Evolutionary conservation across 2,797 vertebrate species (phyloP), one percentile per base, ranked within the genome.

Genomic region (Pterois miles): DNA sequence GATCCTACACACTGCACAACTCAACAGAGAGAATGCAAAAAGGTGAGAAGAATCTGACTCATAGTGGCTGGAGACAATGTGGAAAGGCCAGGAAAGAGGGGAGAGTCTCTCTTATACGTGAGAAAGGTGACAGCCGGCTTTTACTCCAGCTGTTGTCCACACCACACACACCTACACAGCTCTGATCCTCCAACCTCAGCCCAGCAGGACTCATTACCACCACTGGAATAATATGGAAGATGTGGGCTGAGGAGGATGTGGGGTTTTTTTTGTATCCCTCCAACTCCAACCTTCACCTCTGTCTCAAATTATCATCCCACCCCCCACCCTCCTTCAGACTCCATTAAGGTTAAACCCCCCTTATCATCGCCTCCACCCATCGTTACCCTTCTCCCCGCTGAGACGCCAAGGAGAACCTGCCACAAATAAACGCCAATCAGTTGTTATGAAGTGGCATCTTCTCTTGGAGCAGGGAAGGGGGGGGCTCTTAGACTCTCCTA

Each of bases 351-450:
- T 83, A 84, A 86, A 72, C 71, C 79, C 81, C 85, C 84, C 78
- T 83, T 82, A 91, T 86, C 84, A 84, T 78, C 76, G 78, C 59
- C 74, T 83, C 83, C 78, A 64, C 84, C 81, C 69, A 80, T 85
- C 84, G 85, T 93, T 92, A 92, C 74, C 84, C 91, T 90, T 88
- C 90, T 88, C 86, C 92, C 91, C 52, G 85, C 89, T 90, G 91
- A 74, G 91, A 88, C 16, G 8, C 82, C 83, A 90, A 91, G 89
- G 86, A 91, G 89, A 92, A 74, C 34, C 83, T 76, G 85, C 56
- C 80, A 86, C 75, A 74, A 76, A 79, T 58, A 78, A 79, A 82
- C 11, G 53, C 76, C 77, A 66, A 77, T 88, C 85, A 84, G 59
- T 80, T 48, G 65, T 72, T 68, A 36, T 43, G 70, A 74, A 82